These are phyloP conservation scores for Sapajus apella DNA, from an alignment of 2,113 vertebrate genomes.

Conservation along the genomic window DNA sequence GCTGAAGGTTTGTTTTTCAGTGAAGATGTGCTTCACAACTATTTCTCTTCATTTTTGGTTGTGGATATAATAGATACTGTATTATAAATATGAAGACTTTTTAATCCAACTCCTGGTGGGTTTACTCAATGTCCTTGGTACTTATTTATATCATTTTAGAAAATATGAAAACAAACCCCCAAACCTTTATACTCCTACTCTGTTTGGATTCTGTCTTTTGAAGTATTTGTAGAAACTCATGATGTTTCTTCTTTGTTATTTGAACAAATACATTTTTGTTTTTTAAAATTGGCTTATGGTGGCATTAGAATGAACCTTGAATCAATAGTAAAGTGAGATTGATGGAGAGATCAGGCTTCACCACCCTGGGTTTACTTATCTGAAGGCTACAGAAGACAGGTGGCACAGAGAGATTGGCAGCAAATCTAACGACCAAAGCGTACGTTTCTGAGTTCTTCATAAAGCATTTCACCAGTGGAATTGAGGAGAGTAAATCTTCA, in stretches of 20 bases:
- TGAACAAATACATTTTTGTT: not conserved
- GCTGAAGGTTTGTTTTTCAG: not conserved
- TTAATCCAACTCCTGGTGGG: not conserved
- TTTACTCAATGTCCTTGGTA: not conserved
- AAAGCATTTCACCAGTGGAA: not conserved
- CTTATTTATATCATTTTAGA: not conserved
- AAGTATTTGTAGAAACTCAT: not conserved
- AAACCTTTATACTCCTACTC: not conserved
- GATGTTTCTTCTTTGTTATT: not conserved
- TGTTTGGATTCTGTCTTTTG: not conserved
- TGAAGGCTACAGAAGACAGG: not conserved
- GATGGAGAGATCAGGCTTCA: not conserved
- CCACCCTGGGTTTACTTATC: not conserved
- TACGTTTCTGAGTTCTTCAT: not conserved
- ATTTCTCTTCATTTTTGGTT: not conserved
- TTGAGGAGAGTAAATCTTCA: not conserved
- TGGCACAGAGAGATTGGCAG: not conserved
- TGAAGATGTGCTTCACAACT: slow-evolving; percentile 19
- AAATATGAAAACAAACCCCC: not conserved
- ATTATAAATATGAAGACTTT: not conserved
- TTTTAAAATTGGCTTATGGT: not conserved
- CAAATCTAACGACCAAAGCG: not conserved
- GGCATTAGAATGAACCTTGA: not conserved
- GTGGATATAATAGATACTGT: not conserved
- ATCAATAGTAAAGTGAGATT: not conserved